Conservation (phyloP, 2,797 vertebrate genomes). For the Danio tinwini region DNA sequence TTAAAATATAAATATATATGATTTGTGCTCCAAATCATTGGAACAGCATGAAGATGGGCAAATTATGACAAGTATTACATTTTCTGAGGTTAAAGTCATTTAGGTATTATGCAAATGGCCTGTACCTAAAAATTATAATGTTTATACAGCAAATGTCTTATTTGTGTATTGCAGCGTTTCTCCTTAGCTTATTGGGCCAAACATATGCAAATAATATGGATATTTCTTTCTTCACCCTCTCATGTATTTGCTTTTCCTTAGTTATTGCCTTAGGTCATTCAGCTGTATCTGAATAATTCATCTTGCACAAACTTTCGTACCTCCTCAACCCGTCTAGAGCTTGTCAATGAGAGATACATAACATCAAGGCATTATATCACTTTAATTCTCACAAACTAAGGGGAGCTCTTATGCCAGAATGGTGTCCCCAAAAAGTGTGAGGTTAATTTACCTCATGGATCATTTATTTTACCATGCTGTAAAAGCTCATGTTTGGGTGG, state of each 20-base stretch:
- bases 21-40: no score
- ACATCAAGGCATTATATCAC: neutral
- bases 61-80: no score
- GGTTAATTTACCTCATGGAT: no score
- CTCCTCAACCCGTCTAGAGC: neutral
- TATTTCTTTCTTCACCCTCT: slow-evolving; percentile 23
- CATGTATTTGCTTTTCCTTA: slow-evolving; percentile 31
- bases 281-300: slow-evolving; percentile 33
- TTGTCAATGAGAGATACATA: neutral
- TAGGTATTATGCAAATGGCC: neutral
- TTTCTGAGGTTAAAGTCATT: no score
- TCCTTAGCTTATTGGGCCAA: slow-evolving; percentile 7
- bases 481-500: no score
- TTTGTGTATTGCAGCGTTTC: neutral
- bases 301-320: slow-evolving; percentile 5
- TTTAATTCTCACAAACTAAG: neutral
- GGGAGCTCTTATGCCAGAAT: no score
- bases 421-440: no score
- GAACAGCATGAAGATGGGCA: no score
- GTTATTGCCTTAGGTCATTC: slow-evolving; percentile 32
- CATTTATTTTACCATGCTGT: no score
- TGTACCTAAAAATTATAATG: neutral
- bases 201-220: slow-evolving; percentile 21
- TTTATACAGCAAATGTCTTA: slow-evolving; percentile 32
- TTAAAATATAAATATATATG: no score